These are phyloP conservation scores for Papilio elwesi DNA, from an alignment of 2,888 invertebrate genomes.

Conservation along the genomic window DNA sequence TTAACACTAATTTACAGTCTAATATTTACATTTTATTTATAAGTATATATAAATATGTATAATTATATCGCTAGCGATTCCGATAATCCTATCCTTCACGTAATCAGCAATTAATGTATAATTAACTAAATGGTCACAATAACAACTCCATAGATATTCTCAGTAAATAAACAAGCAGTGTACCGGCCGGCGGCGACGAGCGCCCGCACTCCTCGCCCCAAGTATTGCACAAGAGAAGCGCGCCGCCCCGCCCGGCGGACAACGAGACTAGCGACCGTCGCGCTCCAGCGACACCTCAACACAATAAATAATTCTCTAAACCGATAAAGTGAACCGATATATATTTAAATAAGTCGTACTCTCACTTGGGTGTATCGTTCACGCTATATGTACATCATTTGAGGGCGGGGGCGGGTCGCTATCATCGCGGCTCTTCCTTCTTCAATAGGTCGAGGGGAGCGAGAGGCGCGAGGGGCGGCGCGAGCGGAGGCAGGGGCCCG, in stretches of 20 bases:
- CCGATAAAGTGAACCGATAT: conserved; percentile 74
- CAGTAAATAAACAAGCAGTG: conserved; percentile 83
- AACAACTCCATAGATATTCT: conserved; percentile 83
- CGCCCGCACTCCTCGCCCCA: conserved; percentile 63
- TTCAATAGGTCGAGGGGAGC: conserved; percentile 85
- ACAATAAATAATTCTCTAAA: conserved; percentile 82
- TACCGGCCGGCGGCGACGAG: conserved; percentile 65
- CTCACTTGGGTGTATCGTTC: conserved; percentile 65
- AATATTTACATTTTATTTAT: conserved; percentile 84
- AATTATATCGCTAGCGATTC: conserved; percentile 81
- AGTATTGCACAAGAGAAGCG: conserved; percentile 71
- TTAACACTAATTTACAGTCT: conserved; percentile 82
- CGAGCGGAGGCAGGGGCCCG: conserved; percentile 68
- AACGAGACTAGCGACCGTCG: conserved; percentile 45
- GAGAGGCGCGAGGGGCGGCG: conserved; percentile 64
- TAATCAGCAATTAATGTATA: conserved; percentile 81
- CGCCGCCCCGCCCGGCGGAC: conserved; percentile 53
- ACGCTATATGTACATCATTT: conserved; percentile 60
- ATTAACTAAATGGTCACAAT: conserved; percentile 84
- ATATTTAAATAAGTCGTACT: conserved; percentile 63
- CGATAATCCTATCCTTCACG: conserved; percentile 78
- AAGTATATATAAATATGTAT: conserved; percentile 84
- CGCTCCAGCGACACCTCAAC: conserved; percentile 66
- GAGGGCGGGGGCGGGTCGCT: conserved; percentile 60
- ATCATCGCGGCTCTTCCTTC: conserved; percentile 84